A percentile compares a stretch with the other conserved stretches of the same genome.
phyloP scores from a whole-genome alignment of 2,797 vertebrate genomes.

The Knipowitschia caucasica region DNA sequence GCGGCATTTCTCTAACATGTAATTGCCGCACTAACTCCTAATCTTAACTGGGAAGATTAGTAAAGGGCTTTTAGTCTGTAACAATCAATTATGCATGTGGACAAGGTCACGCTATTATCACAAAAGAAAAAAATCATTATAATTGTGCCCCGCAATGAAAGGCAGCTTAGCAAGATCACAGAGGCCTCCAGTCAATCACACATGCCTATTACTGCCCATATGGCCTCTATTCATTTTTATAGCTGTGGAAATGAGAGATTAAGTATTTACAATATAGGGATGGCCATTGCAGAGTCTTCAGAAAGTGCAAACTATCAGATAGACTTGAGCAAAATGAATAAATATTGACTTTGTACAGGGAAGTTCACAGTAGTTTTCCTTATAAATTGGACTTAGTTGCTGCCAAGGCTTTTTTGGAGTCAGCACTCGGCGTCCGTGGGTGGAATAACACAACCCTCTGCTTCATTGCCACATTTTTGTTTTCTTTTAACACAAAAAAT shows the following conservation, averaged over 20 bases:
- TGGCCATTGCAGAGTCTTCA: background rate
- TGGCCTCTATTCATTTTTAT: background rate
- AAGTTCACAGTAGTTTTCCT: slow-evolving; percentile 5
- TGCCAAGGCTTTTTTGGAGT: slow-evolving; percentile 11
- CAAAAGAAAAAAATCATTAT: slow-evolving; percentile 5
- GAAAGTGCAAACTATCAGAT: slow-evolving; percentile 7
- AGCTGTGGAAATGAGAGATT: background rate
- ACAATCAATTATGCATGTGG: slow-evolving; percentile 4
- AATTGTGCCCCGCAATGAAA: background rate
- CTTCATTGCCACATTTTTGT: background rate
- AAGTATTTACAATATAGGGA: background rate
- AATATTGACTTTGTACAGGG: background rate
- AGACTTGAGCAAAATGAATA: slow-evolving; percentile 1
- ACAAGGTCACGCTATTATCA: background rate
- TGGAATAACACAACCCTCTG: background rate
- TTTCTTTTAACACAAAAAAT: background rate
- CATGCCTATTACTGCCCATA: background rate
- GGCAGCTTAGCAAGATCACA: background rate
- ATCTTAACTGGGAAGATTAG: background rate
- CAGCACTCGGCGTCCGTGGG: slow-evolving; percentile 1
- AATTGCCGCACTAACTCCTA: background rate
- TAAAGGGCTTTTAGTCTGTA: background rate
- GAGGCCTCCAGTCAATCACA: background rate
- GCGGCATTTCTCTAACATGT: background rate
- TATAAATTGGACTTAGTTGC: slow-evolving; percentile 8